phyloP scores from a whole-genome alignment of 2,888 invertebrate genomes.

The Cheilosia impressa region DNA sequence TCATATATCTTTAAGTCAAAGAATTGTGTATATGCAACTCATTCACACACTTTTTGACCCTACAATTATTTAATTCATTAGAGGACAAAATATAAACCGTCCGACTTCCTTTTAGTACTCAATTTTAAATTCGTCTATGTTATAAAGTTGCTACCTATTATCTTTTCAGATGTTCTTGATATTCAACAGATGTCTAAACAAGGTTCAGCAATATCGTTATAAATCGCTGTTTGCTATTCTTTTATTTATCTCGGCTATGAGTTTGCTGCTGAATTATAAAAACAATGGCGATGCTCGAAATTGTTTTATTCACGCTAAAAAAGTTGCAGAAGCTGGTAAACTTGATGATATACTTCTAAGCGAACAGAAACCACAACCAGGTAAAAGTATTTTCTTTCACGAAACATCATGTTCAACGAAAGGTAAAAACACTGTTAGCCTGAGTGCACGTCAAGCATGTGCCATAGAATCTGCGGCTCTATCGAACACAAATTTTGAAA shows the following conservation, averaged over 20 bases:
- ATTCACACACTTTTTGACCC: too few relatives aligned
- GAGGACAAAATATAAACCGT: too few relatives aligned
- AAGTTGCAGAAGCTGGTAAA: conserved; percentile 11
- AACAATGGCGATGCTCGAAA: conserved; percentile 76
- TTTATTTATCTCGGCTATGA: conserved; percentile 71
- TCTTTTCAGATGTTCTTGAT: conserved; percentile 60
- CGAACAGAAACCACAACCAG: conserved; percentile 78
- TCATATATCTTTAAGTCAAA: too few relatives aligned
- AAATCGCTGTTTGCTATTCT: conserved; percentile 77
- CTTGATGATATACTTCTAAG: conserved; percentile 80
- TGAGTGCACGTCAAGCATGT: conserved; percentile 82
- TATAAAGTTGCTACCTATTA: neutral
- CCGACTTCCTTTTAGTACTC: too few relatives aligned
- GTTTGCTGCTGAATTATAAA: conserved; percentile 75
- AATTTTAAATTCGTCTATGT: too few relatives aligned
- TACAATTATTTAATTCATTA: too few relatives aligned
- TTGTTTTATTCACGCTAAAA: conserved; percentile 78
- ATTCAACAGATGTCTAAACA: conserved; percentile 52
- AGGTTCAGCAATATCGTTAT: conserved; percentile 76
- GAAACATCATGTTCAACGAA: conserved; percentile 81
- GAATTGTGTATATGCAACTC: too few relatives aligned
- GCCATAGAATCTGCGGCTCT: conserved; percentile 83
- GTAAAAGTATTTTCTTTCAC: conserved; percentile 82
- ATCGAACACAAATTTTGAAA: conserved; percentile 80
- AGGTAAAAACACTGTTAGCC: conserved; percentile 59